Conservation (phyloP, 2,888 invertebrate genomes). For the Anagyrus pseudococci region DNA sequence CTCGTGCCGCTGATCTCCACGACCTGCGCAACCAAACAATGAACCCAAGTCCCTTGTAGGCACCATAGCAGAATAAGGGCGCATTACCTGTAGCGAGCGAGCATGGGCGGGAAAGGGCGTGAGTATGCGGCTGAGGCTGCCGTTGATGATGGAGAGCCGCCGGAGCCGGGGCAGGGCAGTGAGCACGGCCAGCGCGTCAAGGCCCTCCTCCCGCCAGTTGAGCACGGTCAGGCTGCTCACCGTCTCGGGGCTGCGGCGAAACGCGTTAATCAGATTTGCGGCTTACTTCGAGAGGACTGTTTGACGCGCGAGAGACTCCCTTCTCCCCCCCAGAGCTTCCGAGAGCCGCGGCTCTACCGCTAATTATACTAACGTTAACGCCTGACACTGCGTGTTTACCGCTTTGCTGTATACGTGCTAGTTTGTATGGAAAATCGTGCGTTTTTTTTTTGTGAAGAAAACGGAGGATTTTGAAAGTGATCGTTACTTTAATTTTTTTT, state of each 20-base stretch:
- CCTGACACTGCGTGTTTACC: too few relatives aligned
- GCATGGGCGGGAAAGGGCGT: slow-evolving; percentile 45
- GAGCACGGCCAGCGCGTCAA: slow-evolving; percentile 49
- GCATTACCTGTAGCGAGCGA: slow-evolving; percentile 49
- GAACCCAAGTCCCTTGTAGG: not conserved
- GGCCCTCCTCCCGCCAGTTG: slow-evolving; percentile 46
- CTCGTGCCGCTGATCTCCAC: slow-evolving; percentile 54
- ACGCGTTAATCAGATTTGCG: too few relatives aligned
- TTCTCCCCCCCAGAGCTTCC: too few relatives aligned
- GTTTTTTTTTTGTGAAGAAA: too few relatives aligned
- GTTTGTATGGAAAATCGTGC: too few relatives aligned
- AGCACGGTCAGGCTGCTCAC: slow-evolving; percentile 42
- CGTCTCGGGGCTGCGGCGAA: slow-evolving; percentile 3
- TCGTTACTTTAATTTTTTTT: too few relatives aligned
- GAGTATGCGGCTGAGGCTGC: slow-evolving; percentile 49
- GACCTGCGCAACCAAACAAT: slow-evolving; percentile 6
- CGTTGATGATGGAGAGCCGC: slow-evolving; percentile 47
- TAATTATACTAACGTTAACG: too few relatives aligned
- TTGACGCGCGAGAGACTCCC: too few relatives aligned
- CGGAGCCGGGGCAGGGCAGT: slow-evolving; percentile 46
- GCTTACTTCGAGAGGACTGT: too few relatives aligned
- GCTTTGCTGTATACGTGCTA: too few relatives aligned
- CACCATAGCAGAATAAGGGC: not conserved
- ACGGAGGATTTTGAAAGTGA: too few relatives aligned
- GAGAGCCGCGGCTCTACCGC: too few relatives aligned